Percentiles rank a stretch among this genome's conserved stretches.
Evolutionary conservation across 2,888 invertebrate species (phyloP).

Genomic region (Julus scandinavius): DNA sequence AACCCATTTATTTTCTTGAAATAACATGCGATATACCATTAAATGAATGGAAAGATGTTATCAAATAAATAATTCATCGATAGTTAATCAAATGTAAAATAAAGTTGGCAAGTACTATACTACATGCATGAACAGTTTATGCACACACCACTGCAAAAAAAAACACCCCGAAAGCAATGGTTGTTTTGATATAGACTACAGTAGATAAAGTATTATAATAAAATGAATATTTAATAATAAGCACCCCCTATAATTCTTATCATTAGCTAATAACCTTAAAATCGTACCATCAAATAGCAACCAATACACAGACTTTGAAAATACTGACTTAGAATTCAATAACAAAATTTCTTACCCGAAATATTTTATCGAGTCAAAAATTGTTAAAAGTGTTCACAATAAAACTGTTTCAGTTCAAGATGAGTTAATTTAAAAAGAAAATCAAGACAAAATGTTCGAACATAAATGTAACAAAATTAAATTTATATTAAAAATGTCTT

Average conservation of each 20-base stretch:
- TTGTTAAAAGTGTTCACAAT: too few relatives aligned
- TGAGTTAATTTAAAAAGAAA: too few relatives aligned
- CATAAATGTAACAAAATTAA: too few relatives aligned
- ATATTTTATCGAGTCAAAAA: too few relatives aligned
- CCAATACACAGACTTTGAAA: neutral
- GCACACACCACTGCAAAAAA: slow-evolving; percentile 18
- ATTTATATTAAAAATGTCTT: neutral
- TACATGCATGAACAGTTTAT: neutral
- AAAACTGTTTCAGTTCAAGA: too few relatives aligned
- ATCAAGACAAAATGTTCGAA: too few relatives aligned
- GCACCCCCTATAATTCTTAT: neutral
- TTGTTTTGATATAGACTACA: neutral
- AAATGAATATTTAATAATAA: neutral
- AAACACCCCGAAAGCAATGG: neutral
- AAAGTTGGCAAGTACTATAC: neutral
- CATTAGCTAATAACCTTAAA: neutral
- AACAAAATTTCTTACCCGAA: neutral
- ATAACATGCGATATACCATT: neutral
- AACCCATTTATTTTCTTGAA: neutral
- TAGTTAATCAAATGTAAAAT: neutral
- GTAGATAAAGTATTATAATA: neutral
- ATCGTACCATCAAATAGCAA: neutral
- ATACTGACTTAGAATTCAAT: neutral
- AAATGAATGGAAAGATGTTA: neutral
- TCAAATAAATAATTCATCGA: neutral